phyloP scores from a whole-genome alignment of 2,113 vertebrate species.

The Poeciliopsis occidentalis region DNA sequence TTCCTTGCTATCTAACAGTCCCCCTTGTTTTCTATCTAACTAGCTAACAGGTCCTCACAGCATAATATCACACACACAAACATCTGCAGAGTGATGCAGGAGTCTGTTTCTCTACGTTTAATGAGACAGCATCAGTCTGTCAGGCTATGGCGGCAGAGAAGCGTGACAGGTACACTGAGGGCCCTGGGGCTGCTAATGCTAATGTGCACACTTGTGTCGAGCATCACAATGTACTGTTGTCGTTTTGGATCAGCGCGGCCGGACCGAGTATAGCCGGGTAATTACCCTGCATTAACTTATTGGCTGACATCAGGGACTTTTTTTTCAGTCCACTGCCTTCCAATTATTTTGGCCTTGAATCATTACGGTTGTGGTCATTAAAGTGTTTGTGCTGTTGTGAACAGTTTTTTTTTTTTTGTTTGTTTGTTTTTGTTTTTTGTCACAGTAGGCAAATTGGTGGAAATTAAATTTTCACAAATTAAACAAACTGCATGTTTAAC shows the following conservation, averaged over 20 bases:
- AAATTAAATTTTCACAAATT: background rate
- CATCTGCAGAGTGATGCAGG: slow-evolving; percentile 7
- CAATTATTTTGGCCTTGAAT: slow-evolving; percentile 40
- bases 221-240: slow-evolving; percentile 30
- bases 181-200: slow-evolving; percentile 32
- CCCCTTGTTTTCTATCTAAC: too few relatives aligned
- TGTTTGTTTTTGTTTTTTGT: too few relatives aligned
- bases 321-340: slow-evolving; percentile 49
- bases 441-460: background rate
- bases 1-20: too few relatives aligned
- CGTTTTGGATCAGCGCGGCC: slow-evolving; percentile 46
- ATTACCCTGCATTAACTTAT: slow-evolving; percentile 67
- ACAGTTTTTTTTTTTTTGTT: slow-evolving; percentile 1
- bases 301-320: slow-evolving; percentile 53
- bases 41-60: background rate
- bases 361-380: slow-evolving; percentile 54
- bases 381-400: slow-evolving; percentile 33
- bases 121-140: slow-evolving; percentile 55
- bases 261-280: slow-evolving; percentile 39
- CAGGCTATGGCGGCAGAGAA: slow-evolving; percentile 41
- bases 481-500: background rate
- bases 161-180: slow-evolving; percentile 22
- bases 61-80: background rate
- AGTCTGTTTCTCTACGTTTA: slow-evolving; percentile 64
- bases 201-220: slow-evolving; percentile 28